Base-by-base conservation (phyloP, 2,888 invertebrate species). In the Pterostichus niger region DNA sequence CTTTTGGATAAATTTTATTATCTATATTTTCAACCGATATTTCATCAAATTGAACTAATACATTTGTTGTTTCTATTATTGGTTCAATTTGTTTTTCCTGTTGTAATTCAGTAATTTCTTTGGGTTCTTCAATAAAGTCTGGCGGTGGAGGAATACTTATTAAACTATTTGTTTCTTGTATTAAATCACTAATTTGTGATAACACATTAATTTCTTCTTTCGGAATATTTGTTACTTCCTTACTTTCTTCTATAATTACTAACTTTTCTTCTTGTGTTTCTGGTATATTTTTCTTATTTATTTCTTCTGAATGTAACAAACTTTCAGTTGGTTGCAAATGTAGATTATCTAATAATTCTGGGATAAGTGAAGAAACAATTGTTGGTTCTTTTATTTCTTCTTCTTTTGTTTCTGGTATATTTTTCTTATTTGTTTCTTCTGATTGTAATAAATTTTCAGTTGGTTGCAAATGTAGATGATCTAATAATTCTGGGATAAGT, bases 91-190 rank as follows among this genome's bases (percentile, higher is more conserved):
- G 2, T 24, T 24, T 59, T 3, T 59, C 59, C 59, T 56, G 56
- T 77, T 13, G 10, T 40, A 35, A 40, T 59, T 56, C 59, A 33
- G 13, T 11, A 17, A n/a, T 61, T 78, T 78, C 13, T 59, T 76
- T 31, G 24, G 35, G 5, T 33, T 24, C 35, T 54, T 76, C 52
- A 76, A 33, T n/a, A 9, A 24, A 24, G 3, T 33, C 54, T 33
- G 24, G 0, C n/a, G 17, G 13, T 52, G 24, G 35, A 6, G 33
- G 13, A 33, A 54, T 52, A 35, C 52, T 33, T 52, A 52, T n/a
- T 52, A 76, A 31, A 52, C 11, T 35, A 68, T 49, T 52, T 52
- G 17, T 52, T 52, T 76, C 49, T 44, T 54, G 54, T 11, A 40
- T 13, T 5, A 11, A 13, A 13, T 49, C 49, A 11, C 24, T 73